Conservation (phyloP, 1,140 invertebrate species). For the Ericerus pela region DNA sequence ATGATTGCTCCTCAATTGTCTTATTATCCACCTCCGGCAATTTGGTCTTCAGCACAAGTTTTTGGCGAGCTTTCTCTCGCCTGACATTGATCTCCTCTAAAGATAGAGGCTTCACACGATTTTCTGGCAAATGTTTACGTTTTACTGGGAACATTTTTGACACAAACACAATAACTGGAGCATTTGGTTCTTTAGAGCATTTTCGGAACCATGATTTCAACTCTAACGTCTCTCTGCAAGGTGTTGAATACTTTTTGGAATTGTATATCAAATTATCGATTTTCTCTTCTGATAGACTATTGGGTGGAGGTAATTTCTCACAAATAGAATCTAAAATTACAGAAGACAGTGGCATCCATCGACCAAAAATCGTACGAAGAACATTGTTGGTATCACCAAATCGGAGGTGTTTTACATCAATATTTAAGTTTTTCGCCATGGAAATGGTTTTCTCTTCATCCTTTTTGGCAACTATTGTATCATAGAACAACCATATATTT, state of each 20-base stretch:
- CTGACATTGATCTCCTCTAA: conserved; percentile 55
- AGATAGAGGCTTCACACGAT: conserved; percentile 54
- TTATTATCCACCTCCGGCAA: not conserved
- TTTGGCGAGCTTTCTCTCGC: conserved; percentile 35
- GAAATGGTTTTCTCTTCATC: conserved; percentile 67
- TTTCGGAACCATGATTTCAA: conserved; percentile 60
- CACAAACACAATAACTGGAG: conserved; percentile 74
- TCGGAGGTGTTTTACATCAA: conserved; percentile 56
- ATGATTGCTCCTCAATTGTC: too few relatives aligned
- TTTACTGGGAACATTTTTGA: conserved; percentile 88
- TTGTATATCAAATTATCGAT: conserved; percentile 60
- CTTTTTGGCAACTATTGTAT: conserved; percentile 56
- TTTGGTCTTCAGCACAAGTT: not conserved
- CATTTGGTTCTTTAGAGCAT: conserved; percentile 47
- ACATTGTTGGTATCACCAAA: conserved; percentile 61
- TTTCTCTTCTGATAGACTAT: conserved; percentile 59
- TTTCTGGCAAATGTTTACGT: conserved; percentile 49
- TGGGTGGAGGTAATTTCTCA: conserved; percentile 62
- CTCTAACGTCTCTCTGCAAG: conserved; percentile 44
- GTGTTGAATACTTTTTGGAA: conserved; percentile 44
- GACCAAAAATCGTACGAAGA: conserved; percentile 62
- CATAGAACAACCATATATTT: conserved; percentile 85
- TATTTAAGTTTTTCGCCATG: conserved; percentile 65
- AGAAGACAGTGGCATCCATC: conserved; percentile 77
- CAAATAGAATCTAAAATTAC: conserved; percentile 57